Base-by-base conservation (phyloP, 2,888 invertebrate genomes). In the Drosophila tanythrix region DNA sequence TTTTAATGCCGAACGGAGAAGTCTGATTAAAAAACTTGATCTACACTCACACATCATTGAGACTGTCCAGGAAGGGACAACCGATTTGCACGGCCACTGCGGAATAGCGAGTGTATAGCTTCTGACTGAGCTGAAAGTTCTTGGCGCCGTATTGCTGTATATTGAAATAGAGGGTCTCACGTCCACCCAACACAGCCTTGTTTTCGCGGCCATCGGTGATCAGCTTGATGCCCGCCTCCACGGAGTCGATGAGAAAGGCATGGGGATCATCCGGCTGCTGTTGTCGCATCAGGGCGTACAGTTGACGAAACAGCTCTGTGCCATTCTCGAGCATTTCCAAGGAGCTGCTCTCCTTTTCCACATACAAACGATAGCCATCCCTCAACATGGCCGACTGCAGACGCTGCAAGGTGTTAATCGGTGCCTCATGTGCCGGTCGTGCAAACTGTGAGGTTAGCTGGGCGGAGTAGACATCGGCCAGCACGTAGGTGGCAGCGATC, bases 381-480 rank as follows among this genome's bases (percentile, higher is more conserved):
- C 94, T 93, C 51, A 94, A 93, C 96, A 96, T 96, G 0, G 95
- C 96, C 2, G 94, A 93, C 80, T 96, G 96, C 36, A 96, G 89
- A 40, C 95, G 95, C 57, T 94, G 94, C 56, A 96, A 91, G 10
- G 95, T 95, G 51, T 95, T 92, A 35, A 96, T 95, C 0, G 96
- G 95, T 48, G 94, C 94, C 90, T 96, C 96, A 83, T 95, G 94
- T 0, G 96, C 96, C 3, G 96, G 96, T 58, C 95, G 94, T 0
- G 96, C 96, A 67, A 96, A 94, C 31, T 96, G 93, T 4, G 96
- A 96, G 13, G 96, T 96, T 73, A 96, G 92, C 92, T 96, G 96
- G 0, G 96, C 96, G 0, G 96, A 96, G 91, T 96, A 96, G 94
- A 96, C 96, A 91, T 96, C 96, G 0, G 96, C 96, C 57, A 96